Evolutionary conservation across 2,113 vertebrate genomes (phyloP).

Genomic region (Tachycineta bicolor): DNA sequence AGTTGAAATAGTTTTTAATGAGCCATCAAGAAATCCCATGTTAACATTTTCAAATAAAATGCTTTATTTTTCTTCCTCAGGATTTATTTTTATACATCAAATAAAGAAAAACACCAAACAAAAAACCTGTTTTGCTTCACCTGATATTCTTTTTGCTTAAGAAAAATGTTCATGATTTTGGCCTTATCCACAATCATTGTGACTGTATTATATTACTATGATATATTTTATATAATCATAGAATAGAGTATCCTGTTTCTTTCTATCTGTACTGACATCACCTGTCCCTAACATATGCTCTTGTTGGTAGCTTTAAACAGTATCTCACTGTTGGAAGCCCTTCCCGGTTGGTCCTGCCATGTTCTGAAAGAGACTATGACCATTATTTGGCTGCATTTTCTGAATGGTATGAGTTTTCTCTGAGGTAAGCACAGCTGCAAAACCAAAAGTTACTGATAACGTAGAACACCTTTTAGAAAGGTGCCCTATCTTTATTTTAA

Average conservation of each 20-base stretch:
- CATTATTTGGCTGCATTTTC: background rate
- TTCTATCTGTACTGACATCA: background rate
- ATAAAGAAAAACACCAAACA: background rate
- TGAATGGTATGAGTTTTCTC: background rate
- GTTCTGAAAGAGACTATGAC: background rate
- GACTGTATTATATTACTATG: background rate
- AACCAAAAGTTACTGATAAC: background rate
- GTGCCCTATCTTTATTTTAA: background rate
- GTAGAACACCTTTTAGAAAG: background rate
- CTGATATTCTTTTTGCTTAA: background rate
- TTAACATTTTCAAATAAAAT: background rate
- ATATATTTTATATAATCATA: background rate
- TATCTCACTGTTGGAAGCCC: background rate
- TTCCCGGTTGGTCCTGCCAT: accelerated
- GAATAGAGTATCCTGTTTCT: background rate
- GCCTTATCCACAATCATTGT: background rate
- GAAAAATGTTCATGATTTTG: background rate
- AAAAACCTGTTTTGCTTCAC: background rate
- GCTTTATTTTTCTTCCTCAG: background rate
- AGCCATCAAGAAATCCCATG: background rate
- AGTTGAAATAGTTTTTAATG: background rate
- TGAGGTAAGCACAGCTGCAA: background rate
- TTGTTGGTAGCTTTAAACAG: background rate
- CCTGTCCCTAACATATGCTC: accelerated
- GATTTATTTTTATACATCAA: background rate